Evolutionary conservation across 1,140 invertebrate species (phyloP).

Genomic region (Panulirus ornatus): DNA sequence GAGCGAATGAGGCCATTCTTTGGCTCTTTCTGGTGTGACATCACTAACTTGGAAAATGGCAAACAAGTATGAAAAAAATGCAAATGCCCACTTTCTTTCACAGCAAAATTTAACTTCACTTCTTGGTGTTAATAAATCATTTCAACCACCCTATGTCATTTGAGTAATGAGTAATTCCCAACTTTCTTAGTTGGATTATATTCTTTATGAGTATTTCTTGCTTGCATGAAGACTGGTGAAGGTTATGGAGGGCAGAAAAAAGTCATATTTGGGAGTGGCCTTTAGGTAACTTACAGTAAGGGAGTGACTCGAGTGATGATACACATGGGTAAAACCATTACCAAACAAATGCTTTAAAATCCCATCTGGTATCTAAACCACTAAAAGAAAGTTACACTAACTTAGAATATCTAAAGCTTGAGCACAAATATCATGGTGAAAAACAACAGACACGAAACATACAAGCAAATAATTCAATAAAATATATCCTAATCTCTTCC

Average conservation of each 20-base stretch:
- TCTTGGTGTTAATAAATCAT: not conserved
- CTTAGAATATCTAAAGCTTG: constrained; percentile 17
- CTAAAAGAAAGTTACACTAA: not conserved
- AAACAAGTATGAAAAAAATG: no score
- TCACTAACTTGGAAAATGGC: no score
- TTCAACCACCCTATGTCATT: not conserved
- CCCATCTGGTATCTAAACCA: not conserved
- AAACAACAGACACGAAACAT: constrained; percentile 20
- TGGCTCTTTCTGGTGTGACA: no score
- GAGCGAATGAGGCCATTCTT: no score
- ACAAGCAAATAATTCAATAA: constrained; percentile 12
- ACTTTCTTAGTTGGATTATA: not conserved
- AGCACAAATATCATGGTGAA: constrained; percentile 19
- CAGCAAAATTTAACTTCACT: not conserved
- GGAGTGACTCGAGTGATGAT: not conserved
- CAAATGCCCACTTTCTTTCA: not conserved
- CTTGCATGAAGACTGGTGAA: not conserved
- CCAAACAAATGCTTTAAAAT: constrained; percentile 10
- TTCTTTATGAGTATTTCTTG: constrained; percentile 10
- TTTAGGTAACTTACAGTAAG: no score
- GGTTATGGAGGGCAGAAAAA: not conserved
- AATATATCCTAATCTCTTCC: constrained; percentile 21
- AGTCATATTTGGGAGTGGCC: not conserved
- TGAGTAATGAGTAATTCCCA: not conserved
- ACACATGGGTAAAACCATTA: constrained; percentile 31